phyloP scores from a whole-genome alignment of 2,113 vertebrate genomes.

The Takifugu bimaculatus region DNA sequence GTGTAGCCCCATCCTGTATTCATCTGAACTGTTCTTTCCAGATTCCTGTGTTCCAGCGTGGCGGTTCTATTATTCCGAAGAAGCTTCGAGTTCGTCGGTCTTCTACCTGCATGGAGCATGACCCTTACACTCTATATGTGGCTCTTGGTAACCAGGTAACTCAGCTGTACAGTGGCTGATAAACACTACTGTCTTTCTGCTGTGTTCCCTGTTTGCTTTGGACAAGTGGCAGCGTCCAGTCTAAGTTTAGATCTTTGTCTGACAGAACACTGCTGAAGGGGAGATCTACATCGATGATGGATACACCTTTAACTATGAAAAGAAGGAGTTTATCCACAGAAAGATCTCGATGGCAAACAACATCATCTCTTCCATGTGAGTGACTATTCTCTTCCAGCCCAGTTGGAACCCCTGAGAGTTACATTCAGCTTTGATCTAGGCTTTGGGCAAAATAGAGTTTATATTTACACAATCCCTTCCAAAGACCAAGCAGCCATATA shows the following conservation, averaged over 20 bases:
- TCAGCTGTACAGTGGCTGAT: neutral
- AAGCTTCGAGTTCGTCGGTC: slow-evolving; percentile 84
- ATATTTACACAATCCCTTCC: no score
- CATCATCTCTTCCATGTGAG: slow-evolving; percentile 80
- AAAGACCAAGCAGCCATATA: no score
- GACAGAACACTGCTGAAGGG: slow-evolving; percentile 82
- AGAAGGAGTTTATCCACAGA: slow-evolving; percentile 78
- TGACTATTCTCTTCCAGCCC: neutral
- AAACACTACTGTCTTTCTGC: neutral
- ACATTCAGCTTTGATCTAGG: no score
- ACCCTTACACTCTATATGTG: slow-evolving; percentile 86
- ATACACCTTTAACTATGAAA: slow-evolving; percentile 82
- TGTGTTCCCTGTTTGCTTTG: neutral
- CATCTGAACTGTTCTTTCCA: slow-evolving; percentile 33
- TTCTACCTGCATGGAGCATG: slow-evolving; percentile 82
- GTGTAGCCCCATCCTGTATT: neutral
- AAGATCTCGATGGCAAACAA: slow-evolving; percentile 77
- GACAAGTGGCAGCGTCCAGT: neutral
- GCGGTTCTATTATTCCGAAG: slow-evolving; percentile 83
- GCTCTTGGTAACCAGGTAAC: slow-evolving; percentile 80
- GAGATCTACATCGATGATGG: slow-evolving; percentile 88
- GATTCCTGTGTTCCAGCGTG: slow-evolving; percentile 88
- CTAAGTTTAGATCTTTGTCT: slow-evolving; percentile 1
- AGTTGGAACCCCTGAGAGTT: neutral
- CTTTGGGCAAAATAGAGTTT: no score